These are phyloP conservation scores for Ahaetulla prasina DNA, from an alignment of 2,113 vertebrate genomes.

Conservation along the genomic window DNA sequence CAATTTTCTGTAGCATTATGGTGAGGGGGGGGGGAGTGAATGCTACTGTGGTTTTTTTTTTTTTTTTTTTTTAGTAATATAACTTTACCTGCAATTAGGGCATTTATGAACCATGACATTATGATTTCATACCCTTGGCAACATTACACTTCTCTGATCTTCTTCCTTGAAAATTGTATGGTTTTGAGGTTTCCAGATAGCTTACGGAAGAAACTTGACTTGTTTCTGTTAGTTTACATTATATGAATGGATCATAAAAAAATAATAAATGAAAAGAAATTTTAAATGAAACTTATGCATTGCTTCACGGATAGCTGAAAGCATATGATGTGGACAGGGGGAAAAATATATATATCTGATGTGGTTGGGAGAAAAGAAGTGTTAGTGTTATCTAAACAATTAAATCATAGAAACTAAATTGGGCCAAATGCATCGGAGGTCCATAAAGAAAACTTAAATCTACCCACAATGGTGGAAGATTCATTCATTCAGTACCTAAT, in stretches of 20 bases:
- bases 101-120: not conserved
- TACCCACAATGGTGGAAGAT: not conserved
- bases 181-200: not conserved
- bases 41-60: not conserved
- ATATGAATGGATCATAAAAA: not conserved
- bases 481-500: not conserved
- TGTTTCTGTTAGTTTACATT: not conserved
- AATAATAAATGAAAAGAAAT: not conserved
- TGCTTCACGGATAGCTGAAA: not conserved
- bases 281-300: not conserved
- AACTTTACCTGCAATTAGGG: not conserved
- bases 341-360: too few species aligned
- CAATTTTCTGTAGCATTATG: not conserved
- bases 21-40: too few species aligned
- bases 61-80: not conserved
- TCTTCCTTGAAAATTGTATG: not conserved
- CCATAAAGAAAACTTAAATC: not conserved
- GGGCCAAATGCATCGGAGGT: not conserved
- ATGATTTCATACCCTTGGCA: not conserved
- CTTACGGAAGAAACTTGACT: not conserved
- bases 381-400: not conserved
- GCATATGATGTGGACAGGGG: not conserved
- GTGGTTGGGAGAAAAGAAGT: not conserved
- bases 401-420: not conserved
- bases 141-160: not conserved